Base-by-base conservation (phyloP, 2,888 invertebrate genomes). In the Agonopterix alstromeriana region DNA sequence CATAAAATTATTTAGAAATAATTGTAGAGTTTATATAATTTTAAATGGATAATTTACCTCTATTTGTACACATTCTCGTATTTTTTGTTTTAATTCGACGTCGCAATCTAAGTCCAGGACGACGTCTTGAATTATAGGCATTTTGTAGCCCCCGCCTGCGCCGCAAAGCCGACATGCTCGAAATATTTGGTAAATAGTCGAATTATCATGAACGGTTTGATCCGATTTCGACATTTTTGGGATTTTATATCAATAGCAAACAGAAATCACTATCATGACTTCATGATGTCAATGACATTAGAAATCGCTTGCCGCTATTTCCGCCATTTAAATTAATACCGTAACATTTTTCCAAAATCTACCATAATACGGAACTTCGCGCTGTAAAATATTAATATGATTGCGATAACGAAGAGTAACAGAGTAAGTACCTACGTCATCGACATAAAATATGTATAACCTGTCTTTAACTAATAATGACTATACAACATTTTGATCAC, bases 81-180 rank as follows among this genome's bases (percentile, higher is more conserved):
- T 85, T 77, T 89, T 89, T 54, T 81, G 72, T 42, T 60, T 70
- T 11, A 89, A 65, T 61, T 82, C 78, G 1, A 83, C 59, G 48
- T 79, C 82, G 10, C 63, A 56, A 2, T 36, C 35, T 8, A 77
- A 78, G 2, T 77, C 46, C 14, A 75, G 70, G 0, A 84, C 59
- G 43, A 86, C 70, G 50, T 70, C 82, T 52, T 88, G 88, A 9
- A 89, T 76, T 48, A 89, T 89, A 0, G 89, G 89, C 88, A 89
- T 88, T 73, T 86, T 87, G 69, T 88, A 89, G 54, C 89, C 89
- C 35, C 84, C 85, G 36, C 87, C 85, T 0, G 80, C 82, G 1
- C 89, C 89, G 54, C 89, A 89, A 1, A 89, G 67, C 0, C 89
- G 82, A 67, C 89, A 89, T 65, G 84, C 78, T 61, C 84, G 65